Evolutionary conservation across 2,113 vertebrate species (phyloP).

Genomic region (Meriones unguiculatus): DNA sequence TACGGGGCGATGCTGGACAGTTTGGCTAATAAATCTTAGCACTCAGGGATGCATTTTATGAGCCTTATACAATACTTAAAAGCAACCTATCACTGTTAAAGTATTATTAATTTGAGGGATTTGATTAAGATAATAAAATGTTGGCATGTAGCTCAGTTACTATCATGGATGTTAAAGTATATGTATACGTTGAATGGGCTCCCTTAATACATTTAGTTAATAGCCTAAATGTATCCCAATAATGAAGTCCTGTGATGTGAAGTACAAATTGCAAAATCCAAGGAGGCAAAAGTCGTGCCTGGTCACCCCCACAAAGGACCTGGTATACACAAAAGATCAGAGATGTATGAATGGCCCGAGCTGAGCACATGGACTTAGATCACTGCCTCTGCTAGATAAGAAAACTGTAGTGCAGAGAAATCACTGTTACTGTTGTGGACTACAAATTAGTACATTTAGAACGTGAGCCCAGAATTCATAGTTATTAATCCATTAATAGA

Average conservation of each 20-base stretch:
- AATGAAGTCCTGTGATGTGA: neutral
- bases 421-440: neutral
- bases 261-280: neutral
- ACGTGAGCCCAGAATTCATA: neutral
- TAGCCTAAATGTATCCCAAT: neutral
- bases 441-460: neutral
- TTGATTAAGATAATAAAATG: constrained; percentile 14
- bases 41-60: neutral
- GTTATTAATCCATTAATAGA: neutral
- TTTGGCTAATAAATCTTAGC: neutral
- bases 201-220: neutral
- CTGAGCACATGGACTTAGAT: neutral
- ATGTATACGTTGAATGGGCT: neutral
- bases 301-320: neutral
- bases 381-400: neutral
- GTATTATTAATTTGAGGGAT: constrained; percentile 13
- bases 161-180: constrained; percentile 8
- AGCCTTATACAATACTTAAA: constrained; percentile 1
- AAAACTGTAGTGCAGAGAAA: constrained; percentile 39
- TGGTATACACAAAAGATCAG: neutral
- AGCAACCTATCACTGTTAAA: neutral
- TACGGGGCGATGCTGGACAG: neutral
- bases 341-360: neutral
- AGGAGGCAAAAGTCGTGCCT: neutral
- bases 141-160: neutral